A percentile compares a stretch with the other conserved stretches of the same genome.
Evolutionary conservation across 92 coral and sea anemone species (phyloP).

Genomic region (Heliopora coerulea): DNA sequence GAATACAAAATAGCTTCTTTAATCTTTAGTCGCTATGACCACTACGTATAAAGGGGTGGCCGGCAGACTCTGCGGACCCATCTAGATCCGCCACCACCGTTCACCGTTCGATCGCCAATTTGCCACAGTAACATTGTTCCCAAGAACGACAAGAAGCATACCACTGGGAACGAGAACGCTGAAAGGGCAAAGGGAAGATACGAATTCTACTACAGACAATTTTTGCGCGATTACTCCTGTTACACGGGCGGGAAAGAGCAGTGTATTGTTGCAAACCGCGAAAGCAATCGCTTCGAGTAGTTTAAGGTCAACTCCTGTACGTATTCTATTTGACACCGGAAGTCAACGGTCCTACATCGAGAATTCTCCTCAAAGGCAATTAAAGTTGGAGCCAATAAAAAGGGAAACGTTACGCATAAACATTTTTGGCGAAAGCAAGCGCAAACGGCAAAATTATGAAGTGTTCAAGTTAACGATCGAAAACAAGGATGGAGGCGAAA

Average conservation of each 20-base stretch:
- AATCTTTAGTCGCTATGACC: too few species aligned
- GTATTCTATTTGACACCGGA: neutral
- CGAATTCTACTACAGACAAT: constrained; percentile 10
- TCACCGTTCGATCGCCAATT: too few species aligned
- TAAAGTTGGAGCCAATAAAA: neutral
- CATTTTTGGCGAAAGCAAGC: too few species aligned
- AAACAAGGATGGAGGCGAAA: too few species aligned
- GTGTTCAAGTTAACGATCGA: too few species aligned
- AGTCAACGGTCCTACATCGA: neutral
- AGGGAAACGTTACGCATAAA: neutral
- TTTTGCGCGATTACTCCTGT: constrained; percentile 17
- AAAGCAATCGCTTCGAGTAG: constrained; percentile 19
- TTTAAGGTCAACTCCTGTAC: constrained; percentile 16
- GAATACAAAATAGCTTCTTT: too few species aligned
- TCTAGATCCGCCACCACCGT: too few species aligned
- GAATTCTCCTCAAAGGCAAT: neutral
- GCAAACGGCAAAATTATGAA: too few species aligned
- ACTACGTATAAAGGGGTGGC: too few species aligned
- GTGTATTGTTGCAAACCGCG: constrained; percentile 28
- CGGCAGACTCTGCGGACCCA: too few species aligned
- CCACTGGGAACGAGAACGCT: neutral
- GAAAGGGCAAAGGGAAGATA: neutral
- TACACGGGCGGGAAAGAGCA: constrained; percentile 2
- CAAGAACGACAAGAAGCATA: too few species aligned
- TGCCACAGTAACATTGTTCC: too few species aligned